These are phyloP conservation scores for Tiliacea citrago DNA, from an alignment of 2,888 invertebrate species.

Conservation along the genomic window DNA sequence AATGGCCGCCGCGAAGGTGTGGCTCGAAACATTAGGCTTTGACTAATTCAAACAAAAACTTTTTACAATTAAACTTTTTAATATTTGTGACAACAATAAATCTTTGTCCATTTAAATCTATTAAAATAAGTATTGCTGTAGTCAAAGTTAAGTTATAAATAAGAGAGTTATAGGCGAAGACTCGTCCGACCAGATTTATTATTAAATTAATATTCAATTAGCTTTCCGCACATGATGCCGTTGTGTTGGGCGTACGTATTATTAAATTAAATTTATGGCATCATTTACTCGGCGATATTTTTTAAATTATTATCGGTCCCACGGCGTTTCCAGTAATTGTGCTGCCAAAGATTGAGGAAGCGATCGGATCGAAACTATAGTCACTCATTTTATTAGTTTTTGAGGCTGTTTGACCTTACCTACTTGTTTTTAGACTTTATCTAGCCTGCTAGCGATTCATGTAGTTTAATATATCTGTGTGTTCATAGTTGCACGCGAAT, in stretches of 20 bases:
- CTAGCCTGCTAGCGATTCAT: constrained; percentile 38
- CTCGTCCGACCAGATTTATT: constrained; percentile 88
- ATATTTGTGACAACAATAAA: constrained; percentile 70
- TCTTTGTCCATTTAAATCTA: constrained; percentile 72
- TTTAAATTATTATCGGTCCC: constrained; percentile 87
- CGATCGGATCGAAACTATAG: constrained; percentile 61
- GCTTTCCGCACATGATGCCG: constrained; percentile 90
- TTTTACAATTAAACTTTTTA: constrained; percentile 61
- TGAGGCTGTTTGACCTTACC: constrained; percentile 35
- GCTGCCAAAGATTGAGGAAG: constrained; percentile 77
- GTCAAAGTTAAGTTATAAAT: constrained; percentile 85
- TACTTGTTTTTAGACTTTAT: constrained; percentile 36
- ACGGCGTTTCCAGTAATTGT: constrained; percentile 83
- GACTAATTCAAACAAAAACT: constrained; percentile 66
- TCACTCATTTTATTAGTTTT: constrained; percentile 43
- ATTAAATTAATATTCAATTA: constrained; percentile 91
- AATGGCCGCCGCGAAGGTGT: constrained; percentile 84
- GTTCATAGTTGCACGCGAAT: constrained; percentile 54
- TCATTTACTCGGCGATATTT: constrained; percentile 89
- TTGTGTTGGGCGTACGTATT: constrained; percentile 88
- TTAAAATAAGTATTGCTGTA: constrained; percentile 73
- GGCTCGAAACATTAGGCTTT: constrained; percentile 79
- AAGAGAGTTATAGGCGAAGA: constrained; percentile 78
- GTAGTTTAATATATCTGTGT: constrained; percentile 50
- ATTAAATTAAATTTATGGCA: constrained; percentile 90